Conservation (phyloP, 2,113 vertebrate species). For the Albula goreensis region DNA sequence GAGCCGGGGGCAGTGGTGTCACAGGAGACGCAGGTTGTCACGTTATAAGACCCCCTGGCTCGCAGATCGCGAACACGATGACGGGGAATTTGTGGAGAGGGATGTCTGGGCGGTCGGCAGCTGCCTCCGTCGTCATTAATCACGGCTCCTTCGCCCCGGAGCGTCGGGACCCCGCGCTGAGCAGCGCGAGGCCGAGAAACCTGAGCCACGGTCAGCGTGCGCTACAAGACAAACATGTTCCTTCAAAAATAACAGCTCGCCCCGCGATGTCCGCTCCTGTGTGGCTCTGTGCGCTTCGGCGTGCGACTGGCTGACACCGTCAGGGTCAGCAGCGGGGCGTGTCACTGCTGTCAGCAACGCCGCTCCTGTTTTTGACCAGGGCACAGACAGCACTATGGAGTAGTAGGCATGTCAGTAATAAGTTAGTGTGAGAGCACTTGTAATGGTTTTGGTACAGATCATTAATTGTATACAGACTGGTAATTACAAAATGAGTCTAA, state of each 20-base stretch:
- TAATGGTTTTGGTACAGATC: too few species aligned
- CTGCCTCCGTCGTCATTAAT: conserved; percentile 56
- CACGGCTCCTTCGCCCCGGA: conserved; percentile 49
- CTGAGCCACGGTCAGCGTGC: conserved; percentile 46
- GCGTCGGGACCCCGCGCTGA: conserved; percentile 15
- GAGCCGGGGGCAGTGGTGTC: neutral
- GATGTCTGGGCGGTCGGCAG: conserved; percentile 25
- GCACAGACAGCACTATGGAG: conserved; percentile 7
- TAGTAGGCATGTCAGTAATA: too few species aligned
- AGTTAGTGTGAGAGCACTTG: too few species aligned
- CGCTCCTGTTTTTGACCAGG: conserved; percentile 27
- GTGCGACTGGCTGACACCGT: conserved; percentile 57
- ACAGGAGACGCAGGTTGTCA: conserved; percentile 6
- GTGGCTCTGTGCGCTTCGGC: conserved; percentile 55
- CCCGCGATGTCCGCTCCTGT: conserved; percentile 59
- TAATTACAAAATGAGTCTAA: too few species aligned
- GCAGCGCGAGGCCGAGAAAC: conserved; percentile 66
- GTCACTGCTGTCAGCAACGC: conserved; percentile 51
- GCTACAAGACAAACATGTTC: conserved; percentile 75
- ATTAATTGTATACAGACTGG: too few species aligned
- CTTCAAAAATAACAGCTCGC: conserved; percentile 79
- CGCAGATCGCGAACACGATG: conserved; percentile 43
- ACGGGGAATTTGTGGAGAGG: conserved; percentile 32
- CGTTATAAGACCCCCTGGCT: conserved; percentile 40
- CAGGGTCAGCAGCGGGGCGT: conserved; percentile 55